A percentile compares a stretch with the other conserved stretches of the same genome.
phyloP scores from a whole-genome alignment of 2,113 vertebrate genomes.

The Taurulus bubalis region DNA sequence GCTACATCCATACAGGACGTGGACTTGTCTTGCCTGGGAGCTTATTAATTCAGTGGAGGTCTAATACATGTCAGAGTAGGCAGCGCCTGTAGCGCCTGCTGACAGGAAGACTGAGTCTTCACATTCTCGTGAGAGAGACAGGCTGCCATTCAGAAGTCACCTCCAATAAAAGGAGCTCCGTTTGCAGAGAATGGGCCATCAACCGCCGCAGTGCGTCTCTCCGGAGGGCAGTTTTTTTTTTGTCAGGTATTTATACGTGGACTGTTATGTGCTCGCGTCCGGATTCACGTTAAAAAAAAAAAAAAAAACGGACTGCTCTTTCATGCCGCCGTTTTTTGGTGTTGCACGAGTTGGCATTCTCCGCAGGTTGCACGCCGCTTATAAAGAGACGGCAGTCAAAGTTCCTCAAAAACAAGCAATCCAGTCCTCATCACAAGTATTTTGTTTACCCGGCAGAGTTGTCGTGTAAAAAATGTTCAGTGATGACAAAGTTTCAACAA shows the following conservation, averaged over 20 bases:
- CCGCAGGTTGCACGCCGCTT: background rate
- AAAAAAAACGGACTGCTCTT: conserved; percentile 22
- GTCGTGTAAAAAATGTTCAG: conserved; percentile 9
- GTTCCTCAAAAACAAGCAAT: conserved; percentile 20
- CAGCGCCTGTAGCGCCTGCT: conserved; percentile 36
- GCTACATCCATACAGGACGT: conserved; percentile 12
- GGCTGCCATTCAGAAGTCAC: conserved; percentile 66
- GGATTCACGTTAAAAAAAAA: conserved; percentile 50
- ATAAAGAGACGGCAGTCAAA: conserved; percentile 23
- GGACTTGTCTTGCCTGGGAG: conserved; percentile 20
- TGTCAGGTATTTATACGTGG: conserved; percentile 55
- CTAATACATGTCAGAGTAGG: conserved; percentile 22
- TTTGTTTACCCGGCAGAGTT: conserved; percentile 36
- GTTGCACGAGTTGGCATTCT: conserved; percentile 15
- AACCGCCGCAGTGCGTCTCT: conserved; percentile 42
- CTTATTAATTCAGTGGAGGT: conserved; percentile 58
- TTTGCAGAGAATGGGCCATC: conserved; percentile 69
- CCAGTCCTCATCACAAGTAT: conserved; percentile 12
- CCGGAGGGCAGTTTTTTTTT: conserved; percentile 48
- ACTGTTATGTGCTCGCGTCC: conserved; percentile 33
- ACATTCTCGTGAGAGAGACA: conserved; percentile 58
- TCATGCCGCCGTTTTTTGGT: conserved; percentile 3
- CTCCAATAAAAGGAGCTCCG: conserved; percentile 63
- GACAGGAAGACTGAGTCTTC: conserved; percentile 38
- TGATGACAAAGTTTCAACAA: conserved; percentile 28